Conservation (phyloP, 2,888 invertebrate species). For the Ceraclea dissimilis region DNA sequence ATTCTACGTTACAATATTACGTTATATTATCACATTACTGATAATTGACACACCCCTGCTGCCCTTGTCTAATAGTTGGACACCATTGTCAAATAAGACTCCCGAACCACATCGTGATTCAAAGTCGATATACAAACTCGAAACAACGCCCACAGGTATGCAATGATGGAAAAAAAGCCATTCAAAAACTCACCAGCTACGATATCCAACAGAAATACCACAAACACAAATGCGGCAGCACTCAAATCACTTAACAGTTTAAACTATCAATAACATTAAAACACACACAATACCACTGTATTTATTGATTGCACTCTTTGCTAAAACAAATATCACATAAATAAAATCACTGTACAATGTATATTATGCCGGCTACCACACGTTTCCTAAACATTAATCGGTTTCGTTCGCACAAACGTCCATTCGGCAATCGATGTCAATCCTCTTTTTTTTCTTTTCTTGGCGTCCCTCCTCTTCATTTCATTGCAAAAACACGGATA, state of each 20-base stretch:
- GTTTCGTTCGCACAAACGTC: conserved; percentile 14
- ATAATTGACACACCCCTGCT: conserved; percentile 17
- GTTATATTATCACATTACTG: conserved; percentile 1
- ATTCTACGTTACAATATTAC: neutral
- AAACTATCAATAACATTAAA: neutral
- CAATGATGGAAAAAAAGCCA: neutral
- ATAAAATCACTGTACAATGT: neutral
- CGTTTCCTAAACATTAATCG: conserved; percentile 13
- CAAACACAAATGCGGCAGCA: conserved; percentile 9
- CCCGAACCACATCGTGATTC: neutral
- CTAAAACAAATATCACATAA: neutral
- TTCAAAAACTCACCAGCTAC: conserved; percentile 7
- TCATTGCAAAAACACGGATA: neutral
- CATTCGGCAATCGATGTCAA: conserved; percentile 19
- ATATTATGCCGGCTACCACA: neutral
- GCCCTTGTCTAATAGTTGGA: neutral
- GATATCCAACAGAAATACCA: conserved; percentile 8
- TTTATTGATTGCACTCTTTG: neutral
- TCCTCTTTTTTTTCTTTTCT: conserved; percentile 12
- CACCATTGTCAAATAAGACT: neutral
- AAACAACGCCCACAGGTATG: neutral
- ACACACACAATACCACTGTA: conserved; percentile 3
- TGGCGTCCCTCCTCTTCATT: conserved; percentile 10
- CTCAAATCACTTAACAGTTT: neutral
- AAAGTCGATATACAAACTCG: neutral